phyloP scores from a whole-genome alignment of 1,140 invertebrate species.

The Cyclargus thomasi region DNA sequence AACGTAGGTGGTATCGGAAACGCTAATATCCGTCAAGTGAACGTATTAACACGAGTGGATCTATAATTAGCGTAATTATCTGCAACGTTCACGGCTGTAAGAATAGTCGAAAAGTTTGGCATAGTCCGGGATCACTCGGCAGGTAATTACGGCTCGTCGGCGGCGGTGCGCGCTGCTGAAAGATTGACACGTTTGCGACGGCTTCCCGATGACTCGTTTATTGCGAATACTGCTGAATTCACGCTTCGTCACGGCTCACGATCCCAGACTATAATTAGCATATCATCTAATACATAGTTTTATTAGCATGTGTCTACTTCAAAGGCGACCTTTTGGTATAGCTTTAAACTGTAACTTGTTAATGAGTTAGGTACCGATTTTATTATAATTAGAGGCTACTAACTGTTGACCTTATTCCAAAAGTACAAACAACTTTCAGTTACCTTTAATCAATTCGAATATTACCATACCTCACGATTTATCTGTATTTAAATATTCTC shows the following conservation, averaged over 20 bases:
- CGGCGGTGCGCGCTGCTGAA: slow-evolving; percentile 42
- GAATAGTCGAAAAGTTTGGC: slow-evolving; percentile 32
- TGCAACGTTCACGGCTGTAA: slow-evolving; percentile 28
- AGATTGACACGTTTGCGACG: slow-evolving; percentile 54
- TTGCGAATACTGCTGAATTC: slow-evolving; percentile 42
- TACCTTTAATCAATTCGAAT: too few relatives aligned
- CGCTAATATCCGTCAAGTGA: not conserved
- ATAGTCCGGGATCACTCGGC: slow-evolving; percentile 47
- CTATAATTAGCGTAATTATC: slow-evolving; percentile 15
- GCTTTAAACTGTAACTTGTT: not conserved
- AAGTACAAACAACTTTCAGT: too few relatives aligned
- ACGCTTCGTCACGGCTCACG: slow-evolving; percentile 34
- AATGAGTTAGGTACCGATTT: not conserved
- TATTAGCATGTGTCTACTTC: not conserved
- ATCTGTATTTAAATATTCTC: not conserved
- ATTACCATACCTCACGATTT: not conserved
- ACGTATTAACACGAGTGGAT: slow-evolving; percentile 3
- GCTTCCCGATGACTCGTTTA: slow-evolving; percentile 46
- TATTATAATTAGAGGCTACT: not conserved
- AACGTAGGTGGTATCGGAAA: not conserved
- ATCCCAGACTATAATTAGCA: not conserved
- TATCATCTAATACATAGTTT: not conserved
- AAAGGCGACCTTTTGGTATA: too few relatives aligned
- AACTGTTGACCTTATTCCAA: not conserved
- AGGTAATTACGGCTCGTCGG: slow-evolving; percentile 60